Base-by-base conservation (phyloP, 2,888 invertebrate genomes). In the Drosophila leonis region DNA sequence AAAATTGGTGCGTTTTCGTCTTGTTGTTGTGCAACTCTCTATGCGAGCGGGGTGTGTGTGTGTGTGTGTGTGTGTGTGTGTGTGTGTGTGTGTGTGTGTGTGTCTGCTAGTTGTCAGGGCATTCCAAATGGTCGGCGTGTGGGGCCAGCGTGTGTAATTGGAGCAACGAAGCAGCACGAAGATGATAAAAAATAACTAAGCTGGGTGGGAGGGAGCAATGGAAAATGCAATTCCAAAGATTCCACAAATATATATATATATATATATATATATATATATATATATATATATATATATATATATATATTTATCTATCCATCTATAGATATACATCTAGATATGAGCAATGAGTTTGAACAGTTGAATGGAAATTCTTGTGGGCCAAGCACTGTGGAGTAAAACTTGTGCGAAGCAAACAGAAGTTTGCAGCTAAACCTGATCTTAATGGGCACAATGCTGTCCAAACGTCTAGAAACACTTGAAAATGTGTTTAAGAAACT, bases 1-100 rank as follows among this genome's bases (percentile, higher is more conserved):
- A 65, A 75, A 75, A 52, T 65, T 72, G 59, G 54, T 66, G 79
- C 75, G 75, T 62, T 78, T 78, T 49, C 54, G 46, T 49, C 77
- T 52, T 73, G 44, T 67, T 78, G 56, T 75, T 78, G 80, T 71
- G 60, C 69, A 74, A 77, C 60, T 65, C 49, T 27, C 27, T 65
- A 20, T 27, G 18, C 10, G 29, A 9, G 46, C 18, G 7, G 12
- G 24, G n/a, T n/a, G 49, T 48, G 48, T 46, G 44, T 5, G 20
- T 20, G 15, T 42, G 12, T 56, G 37, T 24, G 54, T 54, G 39
- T 31, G 13, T 41, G 35, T 46, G 33, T 37, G 33, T 44, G 24
- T 24, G 44, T 44, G 44, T 27, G 44, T 18, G 35, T 42, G 41
- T 27, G n/a, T 44, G 37, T 46, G 35, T n/a, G 39, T 35, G 42